Base-by-base conservation (phyloP, 1,140 invertebrate genomes). In the Camponotus pennsylvanicus region DNA sequence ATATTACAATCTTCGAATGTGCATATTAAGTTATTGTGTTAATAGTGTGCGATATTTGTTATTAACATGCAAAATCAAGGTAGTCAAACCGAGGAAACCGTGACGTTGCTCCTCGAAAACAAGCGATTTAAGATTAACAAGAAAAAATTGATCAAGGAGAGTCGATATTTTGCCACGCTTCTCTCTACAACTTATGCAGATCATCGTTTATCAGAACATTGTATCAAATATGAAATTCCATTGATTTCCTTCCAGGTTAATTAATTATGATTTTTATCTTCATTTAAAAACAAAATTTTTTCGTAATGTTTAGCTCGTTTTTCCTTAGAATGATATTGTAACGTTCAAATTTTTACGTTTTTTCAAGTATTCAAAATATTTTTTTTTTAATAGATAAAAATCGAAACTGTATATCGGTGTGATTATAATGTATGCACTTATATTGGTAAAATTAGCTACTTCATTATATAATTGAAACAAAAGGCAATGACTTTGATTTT, bases 181-280 rank as follows among this genome's bases (percentile, higher is more conserved):
- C 86, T 93, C 8, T 91, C 90, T 0, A 64, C 67, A 8, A 88
- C 90, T 59, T 93, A 90, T 66, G 69, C 21, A 8, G 92, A 93
- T 75, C 80, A 76, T 27, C 15, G 4, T 8, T 57, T 75, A 2
- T 71, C 86, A 7, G 88, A 93, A 66, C 85, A 91, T 9, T 13
- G 61, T 42, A 90, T 93, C n/a, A 91, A 93, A 63, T 92, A 92
- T 66, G 71, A 90, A 7, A 89, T 93, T 59, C 4, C 80, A 49
- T 18, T 66, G 0, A 9, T 0, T 8, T 90, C 85, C 8, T 89
- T 93, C 2, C 9, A 92, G 88, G 92, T 93, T 87, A 78, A 79
- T 70, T 77, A 4, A 79, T 1, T 21, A 7, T 49, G 11, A 61
- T 32, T 27, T 63, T 70, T 63, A 85, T 63, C 34, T 49, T 13